A percentile compares a stretch with the other conserved stretches of the same genome.
phyloP scores from a whole-genome alignment of 2,888 invertebrate species.

The Liodrosophila aerea region DNA sequence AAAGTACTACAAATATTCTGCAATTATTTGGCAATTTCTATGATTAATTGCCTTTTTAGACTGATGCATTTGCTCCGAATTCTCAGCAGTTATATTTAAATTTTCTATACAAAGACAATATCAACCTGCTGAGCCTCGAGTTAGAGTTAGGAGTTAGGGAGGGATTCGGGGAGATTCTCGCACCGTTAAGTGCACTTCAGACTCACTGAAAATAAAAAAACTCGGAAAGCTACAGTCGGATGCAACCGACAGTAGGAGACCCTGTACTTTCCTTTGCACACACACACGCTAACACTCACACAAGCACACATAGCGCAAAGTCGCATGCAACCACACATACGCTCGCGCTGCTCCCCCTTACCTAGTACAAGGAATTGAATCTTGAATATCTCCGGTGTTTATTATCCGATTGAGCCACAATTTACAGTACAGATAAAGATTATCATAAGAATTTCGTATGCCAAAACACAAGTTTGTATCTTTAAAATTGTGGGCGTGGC shows the following conservation, averaged over 20 bases:
- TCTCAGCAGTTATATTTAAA: slow-evolving; percentile 48
- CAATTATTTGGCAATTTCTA: slow-evolving; percentile 66
- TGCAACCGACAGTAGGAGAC: no score
- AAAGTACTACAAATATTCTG: slow-evolving; percentile 45
- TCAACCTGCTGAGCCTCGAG: slow-evolving; percentile 67
- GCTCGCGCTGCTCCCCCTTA: no score
- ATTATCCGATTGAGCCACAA: no score
- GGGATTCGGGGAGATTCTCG: slow-evolving; percentile 43
- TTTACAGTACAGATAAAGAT: no score
- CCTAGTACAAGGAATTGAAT: no score
- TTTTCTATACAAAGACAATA: slow-evolving; percentile 27
- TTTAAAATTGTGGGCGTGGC: no score
- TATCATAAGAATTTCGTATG: no score
- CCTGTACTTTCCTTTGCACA: no score
- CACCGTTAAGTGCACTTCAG: slow-evolving; percentile 68
- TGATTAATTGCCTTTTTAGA: slow-evolving; percentile 64
- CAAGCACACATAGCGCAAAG: background rate
- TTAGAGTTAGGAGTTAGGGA: background rate
- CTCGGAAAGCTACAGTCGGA: no score
- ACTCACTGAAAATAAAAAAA: slow-evolving; percentile 1
- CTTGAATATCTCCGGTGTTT: no score
- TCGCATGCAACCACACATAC: no score
- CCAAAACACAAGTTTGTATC: no score
- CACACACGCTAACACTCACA: background rate
- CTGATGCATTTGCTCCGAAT: slow-evolving; percentile 42